Evolutionary conservation across 2,797 vertebrate species (phyloP).

Genomic region (Semotilus atromaculatus): DNA sequence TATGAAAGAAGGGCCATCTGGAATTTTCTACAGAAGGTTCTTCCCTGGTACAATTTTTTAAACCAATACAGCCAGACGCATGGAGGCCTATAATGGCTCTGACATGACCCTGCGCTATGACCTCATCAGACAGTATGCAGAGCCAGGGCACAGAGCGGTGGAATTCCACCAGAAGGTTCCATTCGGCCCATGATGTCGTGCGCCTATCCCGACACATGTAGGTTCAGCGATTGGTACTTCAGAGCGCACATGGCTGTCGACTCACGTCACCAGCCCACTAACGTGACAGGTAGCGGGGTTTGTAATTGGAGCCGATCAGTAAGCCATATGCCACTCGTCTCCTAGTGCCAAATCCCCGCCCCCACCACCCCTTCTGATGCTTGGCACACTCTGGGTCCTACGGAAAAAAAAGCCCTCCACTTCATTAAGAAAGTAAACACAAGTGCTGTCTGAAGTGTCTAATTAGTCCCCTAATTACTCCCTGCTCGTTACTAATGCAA

Average conservation of each 20-base stretch:
- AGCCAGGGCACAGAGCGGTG: conserved; percentile 54
- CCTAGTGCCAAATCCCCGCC: conserved; percentile 66
- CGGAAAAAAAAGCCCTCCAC: conserved; percentile 84
- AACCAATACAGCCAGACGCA: conserved; percentile 44
- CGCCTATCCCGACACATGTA: neutral
- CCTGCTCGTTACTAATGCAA: conserved; percentile 99
- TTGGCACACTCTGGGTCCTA: conserved; percentile 67
- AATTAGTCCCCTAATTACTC: conserved; percentile 99
- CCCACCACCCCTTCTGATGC: conserved; percentile 44
- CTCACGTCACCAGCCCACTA: conserved; percentile 56
- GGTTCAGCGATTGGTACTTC: conserved; percentile 36
- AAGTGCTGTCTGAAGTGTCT: conserved; percentile 99
- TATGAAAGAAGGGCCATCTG: conserved; percentile 59
- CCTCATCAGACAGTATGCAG: conserved; percentile 57
- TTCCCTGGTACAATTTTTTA: conserved; percentile 52
- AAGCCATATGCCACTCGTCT: conserved; percentile 77
- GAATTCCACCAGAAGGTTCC: conserved; percentile 55
- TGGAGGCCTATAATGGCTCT: conserved; percentile 55
- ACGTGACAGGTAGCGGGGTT: conserved; percentile 56
- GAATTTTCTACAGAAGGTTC: conserved; percentile 48
- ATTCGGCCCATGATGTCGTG: conserved; percentile 24
- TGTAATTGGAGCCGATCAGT: conserved; percentile 75
- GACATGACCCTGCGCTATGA: conserved; percentile 58
- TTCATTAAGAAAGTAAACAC: conserved; percentile 99
- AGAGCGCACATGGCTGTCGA: conserved; percentile 61